phyloP scores from a whole-genome alignment of 2,888 invertebrate species.

The Teinopalpus imperialis region DNA sequence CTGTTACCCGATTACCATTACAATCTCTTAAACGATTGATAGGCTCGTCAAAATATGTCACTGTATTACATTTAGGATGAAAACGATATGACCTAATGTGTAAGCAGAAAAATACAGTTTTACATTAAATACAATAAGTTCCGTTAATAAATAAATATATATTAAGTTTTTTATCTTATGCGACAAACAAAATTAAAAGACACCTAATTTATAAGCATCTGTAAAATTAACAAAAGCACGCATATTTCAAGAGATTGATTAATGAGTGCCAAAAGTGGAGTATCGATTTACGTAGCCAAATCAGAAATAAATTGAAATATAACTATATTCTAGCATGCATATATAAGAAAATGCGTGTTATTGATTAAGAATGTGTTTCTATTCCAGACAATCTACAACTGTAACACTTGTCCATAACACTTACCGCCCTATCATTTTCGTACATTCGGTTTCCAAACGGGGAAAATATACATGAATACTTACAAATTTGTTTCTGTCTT shows the following conservation, averaged over 20 bases:
- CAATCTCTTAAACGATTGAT: conserved; percentile 47
- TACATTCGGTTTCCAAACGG: conserved; percentile 60
- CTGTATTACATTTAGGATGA: not conserved
- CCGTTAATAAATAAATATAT: not conserved
- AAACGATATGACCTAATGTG: no score
- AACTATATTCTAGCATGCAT: no score
- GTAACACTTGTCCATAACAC: conserved; percentile 63
- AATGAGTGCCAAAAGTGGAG: not conserved
- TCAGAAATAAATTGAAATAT: no score
- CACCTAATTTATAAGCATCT: no score
- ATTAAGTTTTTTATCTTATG: no score
- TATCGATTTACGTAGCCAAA: not conserved
- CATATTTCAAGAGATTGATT: not conserved
- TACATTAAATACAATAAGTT: no score
- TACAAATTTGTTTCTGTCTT: conserved; percentile 82
- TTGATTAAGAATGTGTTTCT: conserved; percentile 40
- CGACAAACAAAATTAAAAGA: no score
- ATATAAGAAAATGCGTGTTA: conserved; percentile 8
- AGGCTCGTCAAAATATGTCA: conserved; percentile 19
- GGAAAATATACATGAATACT: conserved; percentile 78
- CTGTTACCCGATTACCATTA: conserved; percentile 52
- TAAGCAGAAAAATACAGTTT: no score
- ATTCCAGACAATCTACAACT: conserved; percentile 61
- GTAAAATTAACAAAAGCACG: no score
- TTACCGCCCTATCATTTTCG: conserved; percentile 77